phyloP scores from a whole-genome alignment of 1,140 invertebrate genomes.

The Paralvinella palmiformis region DNA sequence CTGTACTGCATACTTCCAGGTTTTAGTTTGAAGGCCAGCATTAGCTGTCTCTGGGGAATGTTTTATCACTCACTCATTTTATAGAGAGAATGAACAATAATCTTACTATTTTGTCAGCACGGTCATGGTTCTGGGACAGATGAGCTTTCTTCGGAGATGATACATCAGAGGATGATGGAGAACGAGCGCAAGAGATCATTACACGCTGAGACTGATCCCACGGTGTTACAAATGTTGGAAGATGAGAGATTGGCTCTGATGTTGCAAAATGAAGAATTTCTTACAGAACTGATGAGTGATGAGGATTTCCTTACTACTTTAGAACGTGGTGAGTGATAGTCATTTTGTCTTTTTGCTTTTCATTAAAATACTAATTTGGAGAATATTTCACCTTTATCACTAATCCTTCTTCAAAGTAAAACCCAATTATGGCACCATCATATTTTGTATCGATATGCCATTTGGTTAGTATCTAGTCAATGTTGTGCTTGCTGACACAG shows the following conservation, averaged over 20 bases:
- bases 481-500: too few relatives aligned
- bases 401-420: too few relatives aligned
- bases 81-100: neutral
- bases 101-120: neutral
- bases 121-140: neutral
- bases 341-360: neutral
- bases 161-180: slow-evolving; percentile 52
- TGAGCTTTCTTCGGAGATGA: slow-evolving; percentile 29
- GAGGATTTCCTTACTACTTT: slow-evolving; percentile 82
- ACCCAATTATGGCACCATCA: too few relatives aligned
- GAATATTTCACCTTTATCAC: too few relatives aligned
- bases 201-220: slow-evolving; percentile 48
- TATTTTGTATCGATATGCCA: too few relatives aligned
- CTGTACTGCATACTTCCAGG: too few relatives aligned
- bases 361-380: neutral
- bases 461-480: too few relatives aligned
- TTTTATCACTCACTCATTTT: neutral
- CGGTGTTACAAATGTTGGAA: slow-evolving; percentile 56
- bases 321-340: slow-evolving; percentile 55
- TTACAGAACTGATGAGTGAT: slow-evolving; percentile 79
- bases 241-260: slow-evolving; percentile 67
- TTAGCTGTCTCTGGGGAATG: neutral
- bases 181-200: slow-evolving; percentile 45
- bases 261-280: slow-evolving; percentile 87
- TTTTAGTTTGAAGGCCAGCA: too few relatives aligned